These are phyloP conservation scores for Atta cephalotes DNA, from an alignment of 1,140 invertebrate genomes.

Conservation along the genomic window DNA sequence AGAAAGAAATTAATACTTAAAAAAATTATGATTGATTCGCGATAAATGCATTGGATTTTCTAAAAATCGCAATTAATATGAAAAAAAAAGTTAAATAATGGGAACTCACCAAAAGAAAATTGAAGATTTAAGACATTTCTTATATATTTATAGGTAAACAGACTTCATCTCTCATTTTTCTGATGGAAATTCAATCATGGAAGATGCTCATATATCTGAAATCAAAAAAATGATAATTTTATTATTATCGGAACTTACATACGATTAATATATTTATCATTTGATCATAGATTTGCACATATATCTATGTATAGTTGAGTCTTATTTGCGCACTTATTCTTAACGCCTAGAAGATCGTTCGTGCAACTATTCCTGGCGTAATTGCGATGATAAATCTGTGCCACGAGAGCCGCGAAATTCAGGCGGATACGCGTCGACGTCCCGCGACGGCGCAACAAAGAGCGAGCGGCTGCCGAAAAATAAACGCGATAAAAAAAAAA, in stretches of 20 bases:
- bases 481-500: conserved; percentile 59
- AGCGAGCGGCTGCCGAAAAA: conserved; percentile 66
- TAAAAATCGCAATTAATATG: not conserved
- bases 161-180: not conserved
- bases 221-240: not conserved
- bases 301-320: not conserved
- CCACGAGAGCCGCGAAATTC: conserved; percentile 43
- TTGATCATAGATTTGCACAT: not conserved
- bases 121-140: not conserved
- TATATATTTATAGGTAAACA: not conserved
- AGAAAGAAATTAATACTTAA: not conserved
- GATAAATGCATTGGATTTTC: not conserved
- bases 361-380: conserved; percentile 9
- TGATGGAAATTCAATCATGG: not conserved
- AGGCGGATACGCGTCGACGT: conserved; percentile 65
- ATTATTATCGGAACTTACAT: not conserved
- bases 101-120: not conserved
- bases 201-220: not conserved
- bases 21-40: not conserved
- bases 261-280: not conserved
- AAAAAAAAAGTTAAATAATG: not conserved
- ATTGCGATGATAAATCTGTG: conserved; percentile 63
- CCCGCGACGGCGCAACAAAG: conserved; percentile 70
- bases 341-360: not conserved
- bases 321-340: conserved; percentile 27